These are phyloP conservation scores for Julus scanicus DNA, from an alignment of 2,888 invertebrate species.

Conservation along the genomic window DNA sequence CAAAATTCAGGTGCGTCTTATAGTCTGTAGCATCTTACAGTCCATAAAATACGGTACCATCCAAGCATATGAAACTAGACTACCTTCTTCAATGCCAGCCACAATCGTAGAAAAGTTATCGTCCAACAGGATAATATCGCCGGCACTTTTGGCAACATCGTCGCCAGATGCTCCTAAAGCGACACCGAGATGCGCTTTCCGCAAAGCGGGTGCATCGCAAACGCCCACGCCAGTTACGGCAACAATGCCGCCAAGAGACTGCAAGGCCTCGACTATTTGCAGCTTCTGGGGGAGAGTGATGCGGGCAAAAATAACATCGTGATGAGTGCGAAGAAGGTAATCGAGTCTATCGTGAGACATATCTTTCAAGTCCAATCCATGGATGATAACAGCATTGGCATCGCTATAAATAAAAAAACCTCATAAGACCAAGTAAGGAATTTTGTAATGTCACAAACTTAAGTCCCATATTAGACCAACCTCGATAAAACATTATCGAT, in stretches of 20 bases:
- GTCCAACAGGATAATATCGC: conserved; percentile 59
- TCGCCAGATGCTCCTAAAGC: conserved; percentile 34
- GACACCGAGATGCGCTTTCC: conserved; percentile 69
- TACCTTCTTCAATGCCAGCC: conserved; percentile 60
- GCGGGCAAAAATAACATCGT: conserved; percentile 63
- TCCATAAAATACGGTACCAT: background rate
- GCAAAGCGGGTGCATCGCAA: conserved; percentile 70
- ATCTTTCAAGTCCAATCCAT: conserved; percentile 60
- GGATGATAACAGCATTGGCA: conserved; percentile 59
- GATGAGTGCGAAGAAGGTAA: conserved; percentile 55
- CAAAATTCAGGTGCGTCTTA: too few species aligned
- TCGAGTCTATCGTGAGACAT: conserved; percentile 64
- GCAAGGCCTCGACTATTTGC: conserved; percentile 72
- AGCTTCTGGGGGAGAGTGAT: conserved; percentile 78
- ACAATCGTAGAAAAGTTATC: conserved; percentile 60
- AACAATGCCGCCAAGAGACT: conserved; percentile 70
- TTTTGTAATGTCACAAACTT: background rate
- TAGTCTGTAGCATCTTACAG: too few species aligned
- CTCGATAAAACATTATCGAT: conserved; percentile 68
- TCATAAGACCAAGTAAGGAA: background rate
- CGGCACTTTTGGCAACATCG: conserved; percentile 59
- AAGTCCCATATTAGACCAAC: conserved; percentile 29
- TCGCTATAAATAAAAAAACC: conserved; percentile 56
- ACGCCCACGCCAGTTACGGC: conserved; percentile 71
- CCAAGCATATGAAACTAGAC: background rate